A percentile compares a stretch with the other conserved stretches of the same genome.
Evolutionary conservation across 2,797 vertebrate genomes (phyloP).

Genomic region (Garrulus glandarius): DNA sequence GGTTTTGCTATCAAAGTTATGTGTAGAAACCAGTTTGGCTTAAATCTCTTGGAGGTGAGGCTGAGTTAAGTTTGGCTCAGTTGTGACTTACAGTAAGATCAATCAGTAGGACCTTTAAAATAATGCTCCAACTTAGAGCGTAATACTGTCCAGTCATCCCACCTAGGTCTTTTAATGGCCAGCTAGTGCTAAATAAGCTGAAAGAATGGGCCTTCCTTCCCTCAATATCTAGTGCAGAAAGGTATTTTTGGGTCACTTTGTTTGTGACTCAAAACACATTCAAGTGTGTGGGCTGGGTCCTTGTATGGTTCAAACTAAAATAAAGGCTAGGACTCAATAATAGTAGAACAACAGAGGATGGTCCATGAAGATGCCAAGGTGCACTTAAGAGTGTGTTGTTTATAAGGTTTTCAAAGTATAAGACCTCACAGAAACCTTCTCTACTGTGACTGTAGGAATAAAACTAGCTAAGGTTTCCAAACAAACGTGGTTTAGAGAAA

Average conservation of each 20-base stretch:
- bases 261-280: not conserved
- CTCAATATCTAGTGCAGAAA: not conserved
- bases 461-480: constrained; percentile 18
- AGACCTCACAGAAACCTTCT: constrained; percentile 24
- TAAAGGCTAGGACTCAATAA: not conserved
- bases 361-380: not conserved
- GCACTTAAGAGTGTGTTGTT: constrained; percentile 8
- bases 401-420: not conserved
- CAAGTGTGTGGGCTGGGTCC: not conserved
- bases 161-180: not conserved
- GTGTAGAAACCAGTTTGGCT: not conserved
- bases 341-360: not conserved
- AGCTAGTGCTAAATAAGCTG: not conserved
- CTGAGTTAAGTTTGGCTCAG: not conserved
- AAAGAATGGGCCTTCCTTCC: not conserved
- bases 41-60: not conserved
- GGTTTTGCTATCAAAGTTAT: not conserved
- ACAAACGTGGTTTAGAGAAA: constrained; percentile 48
- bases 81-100: not conserved
- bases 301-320: not conserved
- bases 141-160: not conserved
- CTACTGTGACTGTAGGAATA: not conserved
- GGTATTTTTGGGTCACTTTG: not conserved
- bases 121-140: accelerated
- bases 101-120: not conserved